Percentiles rank a stretch among this genome's conserved stretches.
Evolutionary conservation across 1,140 invertebrate species (phyloP).

Genomic region (Drosophila ananassae): DNA sequence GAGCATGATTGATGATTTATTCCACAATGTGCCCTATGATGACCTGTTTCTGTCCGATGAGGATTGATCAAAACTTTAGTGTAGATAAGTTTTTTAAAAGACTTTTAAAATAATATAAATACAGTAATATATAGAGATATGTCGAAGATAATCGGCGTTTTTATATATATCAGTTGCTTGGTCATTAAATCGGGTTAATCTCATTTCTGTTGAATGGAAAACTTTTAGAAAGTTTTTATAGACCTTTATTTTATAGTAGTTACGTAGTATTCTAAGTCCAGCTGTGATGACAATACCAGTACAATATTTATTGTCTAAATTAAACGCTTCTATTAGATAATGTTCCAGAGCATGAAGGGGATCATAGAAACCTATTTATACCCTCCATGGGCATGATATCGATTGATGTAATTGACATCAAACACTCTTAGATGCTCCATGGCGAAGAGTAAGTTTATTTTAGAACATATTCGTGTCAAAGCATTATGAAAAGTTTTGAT

Average conservation of each 20-base stretch:
- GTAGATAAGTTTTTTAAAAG: not conserved
- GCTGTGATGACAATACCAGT: not conserved
- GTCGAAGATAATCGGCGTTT: no score
- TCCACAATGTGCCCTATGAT: constrained; percentile 58
- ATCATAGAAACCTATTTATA: not conserved
- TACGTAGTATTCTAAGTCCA: not conserved
- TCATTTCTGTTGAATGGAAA: constrained; percentile 29
- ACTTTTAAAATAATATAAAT: not conserved
- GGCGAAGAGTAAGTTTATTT: not conserved
- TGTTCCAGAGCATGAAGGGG: no score
- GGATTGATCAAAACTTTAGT: constrained; percentile 1
- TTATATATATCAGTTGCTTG: not conserved
- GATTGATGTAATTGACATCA: constrained; percentile 29
- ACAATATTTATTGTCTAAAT: constrained; percentile 2
- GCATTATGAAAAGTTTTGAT: no score
- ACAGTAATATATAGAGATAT: not conserved
- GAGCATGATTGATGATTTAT: constrained; percentile 55
- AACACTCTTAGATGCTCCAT: not conserved
- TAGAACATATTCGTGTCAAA: not conserved
- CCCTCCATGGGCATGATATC: constrained; percentile 34
- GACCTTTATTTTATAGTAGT: no score
- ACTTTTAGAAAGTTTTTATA: constrained; percentile 23
- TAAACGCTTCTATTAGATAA: no score
- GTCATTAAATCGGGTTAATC: constrained; percentile 43
- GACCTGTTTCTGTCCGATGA: constrained; percentile 50